Evolutionary conservation across 2,888 invertebrate species (phyloP), one percentile per base, ranked within the genome.

Genomic region (Dorcus parallelipipedus): DNA sequence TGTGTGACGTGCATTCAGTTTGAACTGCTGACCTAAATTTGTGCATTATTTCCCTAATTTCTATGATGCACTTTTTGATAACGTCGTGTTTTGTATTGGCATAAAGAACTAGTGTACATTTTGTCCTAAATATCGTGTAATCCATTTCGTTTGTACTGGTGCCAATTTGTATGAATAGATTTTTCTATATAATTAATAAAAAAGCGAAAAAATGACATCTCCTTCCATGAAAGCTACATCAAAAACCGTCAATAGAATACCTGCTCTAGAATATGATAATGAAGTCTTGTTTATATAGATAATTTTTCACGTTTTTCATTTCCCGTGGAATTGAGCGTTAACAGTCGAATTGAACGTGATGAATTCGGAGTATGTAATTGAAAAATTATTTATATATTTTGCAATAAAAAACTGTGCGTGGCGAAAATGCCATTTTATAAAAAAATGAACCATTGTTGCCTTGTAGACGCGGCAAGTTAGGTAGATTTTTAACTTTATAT

Each of bases 381-480:
- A 33, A 33, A 33, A 33, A 33, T 33, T 33, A 33, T 33, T 33
- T 33, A 33, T 33, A 33, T 33, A 33, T 33, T 33, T 33, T 33
- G 26, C 26, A 33, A 33, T 33, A 33, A 33, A 3, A 33, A 6
- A 6, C 26, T 6, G 26, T 33, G 7, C 9, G 10, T 51, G 20
- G 23, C 14, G 17, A 20, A 20, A 45, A 20, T 51, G 9, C 38
- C 38, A 33, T 49, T 49, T 33, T 33, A 41, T 51, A 38, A 41
- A n/a, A 56, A 56, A 47, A 59, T 45, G 49, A 59, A 59, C 60
- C 60, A 57, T 56, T 60, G 60, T 60, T 60, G 60, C 60, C 60
- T 60, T 60, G 49, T 60, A 57, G 53, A 52, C 38, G 38, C 43
- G 58, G 54, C 58, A 58, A 52, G 55, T 49, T 55, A 54, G 42